Base-by-base conservation (phyloP, 2,888 invertebrate species). In the Chrysomela aeneicollis region DNA sequence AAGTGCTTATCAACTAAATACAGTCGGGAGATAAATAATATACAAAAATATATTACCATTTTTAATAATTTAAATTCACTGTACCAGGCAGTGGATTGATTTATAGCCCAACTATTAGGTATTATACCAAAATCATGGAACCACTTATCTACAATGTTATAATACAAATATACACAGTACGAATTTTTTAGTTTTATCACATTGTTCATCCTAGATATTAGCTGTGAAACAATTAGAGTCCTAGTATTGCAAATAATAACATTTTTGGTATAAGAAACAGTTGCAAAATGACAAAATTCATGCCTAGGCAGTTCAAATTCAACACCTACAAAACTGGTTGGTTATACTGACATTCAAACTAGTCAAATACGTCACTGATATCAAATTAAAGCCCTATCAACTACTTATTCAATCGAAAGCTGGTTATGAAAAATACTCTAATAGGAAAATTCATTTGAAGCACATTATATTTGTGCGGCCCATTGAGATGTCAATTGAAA, bases 81-180 rank as follows among this genome's bases (percentile, higher is more conserved):
- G 66, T 62, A 64, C 54, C 30, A 52, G 65, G 67, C 66, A 66
- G 61, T 70, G 64, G 57, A 50, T 47, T 53, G 65, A 57, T 32
- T 50, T 53, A 9, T 6, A 52, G 37, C 68, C 61, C 53, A 55
- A 59, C 51, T 4, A 42, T 42, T 15, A 60, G 49, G 58, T 30
- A 22, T 58, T 61, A 46, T 61, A 51, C 59, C 49, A 60, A 66
- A 65, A 63, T 66, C 65, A 64, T 63, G 71, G 67, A 69, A 61
- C 68, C 69, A 65, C 64, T 64, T 73, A 73, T 72, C 74, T 74
- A 74, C 72, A 69, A 66, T 70, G 68, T 69, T 71, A 72, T 72
- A 72, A 74, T 70, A 72, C 75, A 77, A 74, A 77, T 74, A 74
- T 76, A 75, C 75, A 73, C 75, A 75, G 67, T 73, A 71, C 67